Evolutionary conservation across 2,888 invertebrate genomes (phyloP), one percentile per base, ranked within the genome.

Genomic region (Scaptomyza caliginosa): DNA sequence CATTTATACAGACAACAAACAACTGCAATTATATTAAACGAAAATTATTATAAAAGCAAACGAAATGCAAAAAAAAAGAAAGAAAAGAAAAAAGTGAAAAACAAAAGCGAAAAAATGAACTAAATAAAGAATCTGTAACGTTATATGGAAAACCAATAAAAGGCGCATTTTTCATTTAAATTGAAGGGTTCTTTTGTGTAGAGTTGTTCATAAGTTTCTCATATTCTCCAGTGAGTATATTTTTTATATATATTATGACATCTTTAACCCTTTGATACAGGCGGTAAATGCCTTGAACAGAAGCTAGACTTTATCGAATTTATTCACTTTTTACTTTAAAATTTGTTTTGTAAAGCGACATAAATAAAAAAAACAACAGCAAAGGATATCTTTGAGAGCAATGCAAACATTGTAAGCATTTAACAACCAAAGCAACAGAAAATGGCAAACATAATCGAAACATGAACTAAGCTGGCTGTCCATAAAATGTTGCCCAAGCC

Each of bases 61-160:
- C 45, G 55, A 75, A 74, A 76, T 26, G 67, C 67, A 71, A 69
- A 82, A 73, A 83, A 71, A 70, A 57, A 67, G 2, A 69, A 82
- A 73, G 80, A 71, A 70, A 57, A 67, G 2, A 30, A 56, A 63
- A 66, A 78, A 76, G 50, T 52, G 64, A 68, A 65, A 62, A 67
- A 60, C 58, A 52, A 76, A 67, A 71, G 68, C 54, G 54, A 68
- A 72, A 69, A 73, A 72, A 71, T 59, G 66, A 82, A 83, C 71
- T 77, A 85, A 86, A 86, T 88, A 88, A 87, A 87, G 83, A 89
- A 89, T 89, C 89, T 89, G 88, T 89, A 89, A 89, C 89, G 89
- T 89, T 89, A 89, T 88, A 89, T 89, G 89, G 84, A 89, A 89
- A 89, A 85, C 75, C 77, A 77, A 66, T 57, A 34, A 23, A 40